Evolutionary conservation across 2,797 vertebrate genomes (phyloP).

Genomic region (Dipus sagitta): DNA sequence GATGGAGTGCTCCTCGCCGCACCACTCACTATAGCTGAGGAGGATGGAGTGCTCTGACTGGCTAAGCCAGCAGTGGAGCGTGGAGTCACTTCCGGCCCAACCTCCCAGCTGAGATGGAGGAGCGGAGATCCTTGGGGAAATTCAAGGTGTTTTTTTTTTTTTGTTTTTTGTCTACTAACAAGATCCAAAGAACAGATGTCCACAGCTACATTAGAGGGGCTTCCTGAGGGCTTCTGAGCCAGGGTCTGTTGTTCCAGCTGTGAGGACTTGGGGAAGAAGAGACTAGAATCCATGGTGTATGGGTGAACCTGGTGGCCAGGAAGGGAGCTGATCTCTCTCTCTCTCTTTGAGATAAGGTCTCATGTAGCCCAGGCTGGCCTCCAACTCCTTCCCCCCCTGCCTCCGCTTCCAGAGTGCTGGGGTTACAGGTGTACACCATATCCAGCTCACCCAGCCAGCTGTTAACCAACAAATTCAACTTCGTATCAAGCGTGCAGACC

Average conservation of each 20-base stretch:
- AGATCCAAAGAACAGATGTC: background rate
- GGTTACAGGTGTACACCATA: too few species aligned
- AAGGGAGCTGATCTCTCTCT: too few species aligned
- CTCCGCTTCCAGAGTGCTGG: background rate
- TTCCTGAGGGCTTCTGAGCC: background rate
- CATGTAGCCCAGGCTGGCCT: constrained; percentile 10
- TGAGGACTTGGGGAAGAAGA: background rate
- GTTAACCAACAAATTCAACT: background rate
- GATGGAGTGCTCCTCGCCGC: background rate
- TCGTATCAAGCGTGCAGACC: background rate
- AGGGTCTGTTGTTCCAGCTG: background rate
- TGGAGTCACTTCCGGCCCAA: background rate
- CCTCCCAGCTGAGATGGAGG: background rate
- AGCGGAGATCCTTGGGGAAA: background rate
- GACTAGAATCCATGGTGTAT: background rate
- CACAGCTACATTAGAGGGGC: too few species aligned
- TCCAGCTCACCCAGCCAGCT: background rate
- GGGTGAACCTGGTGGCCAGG: background rate
- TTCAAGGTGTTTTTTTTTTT: background rate
- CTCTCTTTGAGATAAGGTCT: background rate
- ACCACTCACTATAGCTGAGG: background rate
- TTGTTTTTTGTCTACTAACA: too few species aligned
- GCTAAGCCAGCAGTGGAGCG: background rate
- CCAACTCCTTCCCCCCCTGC: background rate
- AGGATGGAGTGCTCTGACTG: background rate